A percentile compares a stretch with the other conserved stretches of the same genome.
These are phyloP conservation scores for Emberiza fucata DNA, from an alignment of 2,113 vertebrate genomes.

Conservation along the genomic window DNA sequence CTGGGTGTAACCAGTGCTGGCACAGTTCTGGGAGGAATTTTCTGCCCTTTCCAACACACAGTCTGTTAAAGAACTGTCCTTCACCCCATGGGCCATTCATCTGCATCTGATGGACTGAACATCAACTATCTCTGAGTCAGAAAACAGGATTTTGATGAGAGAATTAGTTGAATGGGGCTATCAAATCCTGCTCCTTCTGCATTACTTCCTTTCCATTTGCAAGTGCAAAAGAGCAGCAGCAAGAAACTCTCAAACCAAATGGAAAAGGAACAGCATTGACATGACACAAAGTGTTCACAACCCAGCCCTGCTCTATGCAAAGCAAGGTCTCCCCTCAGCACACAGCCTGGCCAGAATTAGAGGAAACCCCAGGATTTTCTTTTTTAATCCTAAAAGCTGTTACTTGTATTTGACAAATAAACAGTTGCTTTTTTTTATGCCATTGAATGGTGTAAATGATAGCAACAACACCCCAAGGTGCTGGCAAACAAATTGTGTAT, in stretches of 20 bases:
- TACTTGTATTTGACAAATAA: neutral
- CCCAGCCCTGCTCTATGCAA: neutral
- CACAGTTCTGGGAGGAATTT: neutral
- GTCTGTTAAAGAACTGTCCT: neutral
- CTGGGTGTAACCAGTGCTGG: neutral
- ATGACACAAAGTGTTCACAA: rapidly evolving
- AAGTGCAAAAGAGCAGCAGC: neutral
- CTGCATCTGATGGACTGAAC: neutral
- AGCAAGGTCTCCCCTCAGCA: neutral
- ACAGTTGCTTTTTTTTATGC: neutral
- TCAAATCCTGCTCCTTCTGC: neutral
- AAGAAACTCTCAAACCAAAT: neutral
- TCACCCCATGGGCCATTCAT: neutral
- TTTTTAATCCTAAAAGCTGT: neutral
- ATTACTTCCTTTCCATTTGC: neutral
- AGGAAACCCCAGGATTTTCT: neutral
- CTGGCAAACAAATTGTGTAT: neutral
- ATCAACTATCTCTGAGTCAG: neutral
- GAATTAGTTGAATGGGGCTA: neutral
- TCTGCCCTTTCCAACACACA: neutral
- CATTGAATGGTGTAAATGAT: neutral
- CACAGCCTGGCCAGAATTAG: neutral
- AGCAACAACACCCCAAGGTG: neutral
- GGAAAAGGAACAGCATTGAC: neutral
- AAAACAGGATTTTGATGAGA: neutral